phyloP scores from a whole-genome alignment of 2,888 invertebrate genomes.

The Orchesella flavescens region DNA sequence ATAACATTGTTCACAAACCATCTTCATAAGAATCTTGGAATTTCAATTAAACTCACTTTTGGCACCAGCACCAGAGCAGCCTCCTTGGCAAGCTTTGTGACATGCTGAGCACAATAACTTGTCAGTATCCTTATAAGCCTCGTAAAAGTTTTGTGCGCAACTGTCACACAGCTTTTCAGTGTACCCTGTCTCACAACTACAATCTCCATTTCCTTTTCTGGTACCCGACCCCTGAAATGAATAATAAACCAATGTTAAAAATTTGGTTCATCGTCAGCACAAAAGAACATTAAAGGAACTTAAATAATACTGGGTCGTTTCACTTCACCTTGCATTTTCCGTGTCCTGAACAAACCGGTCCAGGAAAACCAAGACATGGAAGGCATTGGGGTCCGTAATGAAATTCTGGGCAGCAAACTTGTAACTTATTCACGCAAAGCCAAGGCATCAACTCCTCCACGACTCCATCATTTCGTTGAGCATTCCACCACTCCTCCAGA shows the following conservation, averaged over 20 bases:
- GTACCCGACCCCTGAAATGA: conserved; percentile 85
- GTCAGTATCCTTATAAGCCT: conserved; percentile 82
- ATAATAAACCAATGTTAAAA: neutral
- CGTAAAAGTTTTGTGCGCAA: conserved; percentile 85
- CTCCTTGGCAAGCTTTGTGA: conserved; percentile 84
- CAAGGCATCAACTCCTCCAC: conserved; percentile 81
- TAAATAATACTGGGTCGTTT: neutral
- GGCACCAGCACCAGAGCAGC: conserved; percentile 84
- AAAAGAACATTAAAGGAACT: no score
- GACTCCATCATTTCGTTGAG: conserved; percentile 78
- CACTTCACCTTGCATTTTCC: conserved; percentile 82
- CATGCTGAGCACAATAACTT: conserved; percentile 86
- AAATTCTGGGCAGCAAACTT: conserved; percentile 88
- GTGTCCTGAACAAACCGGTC: conserved; percentile 85
- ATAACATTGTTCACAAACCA: neutral
- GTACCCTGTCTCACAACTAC: conserved; percentile 89
- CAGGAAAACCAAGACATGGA: conserved; percentile 84
- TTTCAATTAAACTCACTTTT: conserved; percentile 76
- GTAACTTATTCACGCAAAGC: conserved; percentile 85
- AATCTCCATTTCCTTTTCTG: conserved; percentile 92
- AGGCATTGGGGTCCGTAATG: conserved; percentile 88
- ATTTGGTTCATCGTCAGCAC: neutral
- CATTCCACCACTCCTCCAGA: conserved; percentile 92
- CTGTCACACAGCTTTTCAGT: conserved; percentile 83
- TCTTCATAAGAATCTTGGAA: neutral